phyloP scores from a whole-genome alignment of 2,797 vertebrate genomes.

The Parambassis ranga region DNA sequence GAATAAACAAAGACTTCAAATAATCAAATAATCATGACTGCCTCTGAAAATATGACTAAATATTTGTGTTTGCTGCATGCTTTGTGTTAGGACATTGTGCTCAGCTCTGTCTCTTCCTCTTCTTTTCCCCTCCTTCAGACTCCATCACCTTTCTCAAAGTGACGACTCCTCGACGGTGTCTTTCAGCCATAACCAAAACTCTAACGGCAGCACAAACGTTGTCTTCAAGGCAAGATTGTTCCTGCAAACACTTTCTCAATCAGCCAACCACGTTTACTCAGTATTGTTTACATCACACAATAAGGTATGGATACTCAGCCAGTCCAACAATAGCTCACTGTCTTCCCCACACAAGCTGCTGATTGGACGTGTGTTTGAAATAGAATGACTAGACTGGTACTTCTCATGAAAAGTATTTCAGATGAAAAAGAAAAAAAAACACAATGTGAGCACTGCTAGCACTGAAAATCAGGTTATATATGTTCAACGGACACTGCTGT shows the following conservation, averaged over 20 bases:
- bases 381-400: slow-evolving; percentile 82
- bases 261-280: slow-evolving; percentile 82
- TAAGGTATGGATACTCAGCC: slow-evolving; percentile 78
- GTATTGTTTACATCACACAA: slow-evolving; percentile 83
- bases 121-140: slow-evolving; percentile 57
- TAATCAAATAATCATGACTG: no score
- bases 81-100: no score
- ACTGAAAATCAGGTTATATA: slow-evolving; percentile 79
- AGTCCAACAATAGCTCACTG: slow-evolving; percentile 77
- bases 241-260: slow-evolving; percentile 73
- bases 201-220: slow-evolving; percentile 72
- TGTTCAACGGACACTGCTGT: slow-evolving; percentile 83
- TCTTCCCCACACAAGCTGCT: slow-evolving; percentile 84
- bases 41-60: no score
- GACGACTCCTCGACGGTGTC: slow-evolving; percentile 65
- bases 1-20: no score
- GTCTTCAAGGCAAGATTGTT: slow-evolving; percentile 70
- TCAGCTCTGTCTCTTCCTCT: slow-evolving; percentile 6
- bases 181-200: slow-evolving; percentile 85
- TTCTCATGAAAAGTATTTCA: slow-evolving; percentile 72
- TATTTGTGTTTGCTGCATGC: no score
- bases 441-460: slow-evolving; percentile 74
- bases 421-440: slow-evolving; percentile 35
- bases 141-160: slow-evolving; percentile 71
- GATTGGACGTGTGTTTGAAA: slow-evolving; percentile 76